Conservation (phyloP, 1,140 invertebrate genomes). For the Drosophila elegans region DNA sequence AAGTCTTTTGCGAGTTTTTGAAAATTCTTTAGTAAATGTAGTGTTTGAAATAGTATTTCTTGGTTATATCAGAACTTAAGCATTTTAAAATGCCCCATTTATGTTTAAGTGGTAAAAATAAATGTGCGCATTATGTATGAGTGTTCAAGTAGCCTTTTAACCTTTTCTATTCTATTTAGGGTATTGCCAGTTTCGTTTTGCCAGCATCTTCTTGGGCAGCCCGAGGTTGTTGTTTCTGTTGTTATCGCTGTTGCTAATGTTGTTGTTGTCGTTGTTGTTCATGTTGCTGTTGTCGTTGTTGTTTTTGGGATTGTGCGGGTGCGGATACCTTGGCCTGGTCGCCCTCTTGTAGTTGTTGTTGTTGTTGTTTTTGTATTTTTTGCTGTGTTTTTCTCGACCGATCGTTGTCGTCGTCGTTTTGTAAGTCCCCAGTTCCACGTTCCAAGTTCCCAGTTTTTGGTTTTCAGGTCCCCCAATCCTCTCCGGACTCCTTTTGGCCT, state of each 20-base stretch:
- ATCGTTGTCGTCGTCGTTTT: constrained; percentile 48
- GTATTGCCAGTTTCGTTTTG: constrained; percentile 21
- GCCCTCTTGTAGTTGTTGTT: constrained; percentile 17
- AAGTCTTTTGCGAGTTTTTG: too few species aligned
- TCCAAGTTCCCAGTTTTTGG: background rate
- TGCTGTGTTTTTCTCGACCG: constrained; percentile 26
- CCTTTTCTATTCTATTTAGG: constrained; percentile 2
- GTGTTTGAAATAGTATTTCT: too few species aligned
- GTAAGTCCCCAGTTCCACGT: constrained; percentile 14
- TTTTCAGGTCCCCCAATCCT: constrained; percentile 7
- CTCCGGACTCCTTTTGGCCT: constrained; percentile 21
- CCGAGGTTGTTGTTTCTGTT: constrained; percentile 17
- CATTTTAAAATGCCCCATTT: too few species aligned
- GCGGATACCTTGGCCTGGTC: constrained; percentile 40
- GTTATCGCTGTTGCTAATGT: constrained; percentile 8
- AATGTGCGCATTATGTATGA: background rate
- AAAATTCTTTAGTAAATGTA: too few species aligned
- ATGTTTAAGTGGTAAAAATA: too few species aligned
- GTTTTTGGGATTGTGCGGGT: constrained; percentile 49
- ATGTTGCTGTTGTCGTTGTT: constrained; percentile 1
- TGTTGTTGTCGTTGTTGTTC: constrained; percentile 8
- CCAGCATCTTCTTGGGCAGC: constrained; percentile 27
- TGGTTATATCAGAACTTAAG: too few species aligned
- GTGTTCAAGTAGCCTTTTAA: background rate
- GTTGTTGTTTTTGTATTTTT: constrained; percentile 8